Base-by-base conservation (phyloP, 1,140 invertebrate genomes). In the Panagrolaimus sp. region DNA sequence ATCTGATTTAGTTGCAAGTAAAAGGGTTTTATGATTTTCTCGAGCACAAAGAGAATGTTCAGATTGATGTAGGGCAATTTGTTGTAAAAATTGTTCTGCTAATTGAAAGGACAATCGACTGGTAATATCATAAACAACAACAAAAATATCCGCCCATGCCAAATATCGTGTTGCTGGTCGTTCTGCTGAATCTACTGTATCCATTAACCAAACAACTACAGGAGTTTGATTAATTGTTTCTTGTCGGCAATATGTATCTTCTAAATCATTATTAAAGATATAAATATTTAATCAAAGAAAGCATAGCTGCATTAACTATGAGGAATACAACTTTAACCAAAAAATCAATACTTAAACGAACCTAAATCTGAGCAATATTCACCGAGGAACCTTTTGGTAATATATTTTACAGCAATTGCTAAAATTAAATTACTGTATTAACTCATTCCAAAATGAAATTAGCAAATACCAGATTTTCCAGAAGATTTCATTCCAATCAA, bases 91-190 rank as follows among this genome's bases (percentile, higher is more conserved):
- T 43, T 64, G 28, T 14, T 64, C 63, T 17, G 63, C 63, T n/a
- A 43, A 32, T 43, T 64, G 63, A 17, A 64, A 64, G 15, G 63
- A 64, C n/a, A 64, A 38, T 1, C 38, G 63, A 17, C 63, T 64
- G 26, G 63, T 64, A 15, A 43, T n/a, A 28, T 64, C 63, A 64
- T 64, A 64, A 43, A 64, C 43, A 21, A 64, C 63, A 38, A 64
- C 38, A 38, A 43, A 64, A 6, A 64, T 43, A 43, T 64, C 63
- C 63, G 63, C 63, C 63, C 63, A 64, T 17, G 28, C 43, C 12
- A 64, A 17, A 38, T 64, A 64, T 2, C 63, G 63, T 12, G 43
- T 43, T 2, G 63, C 15, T 7, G 17, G 17, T 1, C 63, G 28
- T 3, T 43, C 38, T 0, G 28, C 28, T 9, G 28, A 43, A 43